Evolutionary conservation across 2,888 invertebrate genomes (phyloP).

Genomic region (Thelaira solivaga): DNA sequence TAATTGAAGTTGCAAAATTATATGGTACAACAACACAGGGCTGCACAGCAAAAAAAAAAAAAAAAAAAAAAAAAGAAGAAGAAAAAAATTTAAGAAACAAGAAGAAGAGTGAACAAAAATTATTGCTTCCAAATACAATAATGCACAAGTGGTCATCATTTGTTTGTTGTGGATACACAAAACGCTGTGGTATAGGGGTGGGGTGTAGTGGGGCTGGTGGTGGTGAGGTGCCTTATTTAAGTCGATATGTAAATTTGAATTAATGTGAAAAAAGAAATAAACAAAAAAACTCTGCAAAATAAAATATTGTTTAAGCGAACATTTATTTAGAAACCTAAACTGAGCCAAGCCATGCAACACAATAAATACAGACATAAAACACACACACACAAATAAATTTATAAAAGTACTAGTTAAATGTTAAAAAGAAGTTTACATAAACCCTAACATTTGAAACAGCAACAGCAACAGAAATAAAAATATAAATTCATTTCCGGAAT

Average conservation of each 20-base stretch:
- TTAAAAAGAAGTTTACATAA: constrained; percentile 15
- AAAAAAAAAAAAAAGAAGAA: neutral
- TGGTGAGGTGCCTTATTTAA: constrained; percentile 40
- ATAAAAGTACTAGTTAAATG: neutral
- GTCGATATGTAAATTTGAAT: constrained; percentile 56
- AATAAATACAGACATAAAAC: constrained; percentile 33
- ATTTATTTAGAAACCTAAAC: constrained; percentile 47
- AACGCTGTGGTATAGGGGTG: too few relatives aligned
- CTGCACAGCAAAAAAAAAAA: neutral
- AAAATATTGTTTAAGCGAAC: constrained; percentile 49
- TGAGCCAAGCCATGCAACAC: constrained; percentile 44
- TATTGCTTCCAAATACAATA: constrained; percentile 56
- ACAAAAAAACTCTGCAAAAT: constrained; percentile 10
- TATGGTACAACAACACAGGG: constrained; percentile 45
- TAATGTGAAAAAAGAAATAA: constrained; percentile 12
- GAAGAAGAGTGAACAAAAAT: constrained; percentile 20
- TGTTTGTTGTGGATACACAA: neutral
- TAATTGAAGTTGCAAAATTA: constrained; percentile 60
- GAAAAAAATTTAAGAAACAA: too few relatives aligned
- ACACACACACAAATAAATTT: neutral
- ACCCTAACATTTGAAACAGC: constrained; percentile 39
- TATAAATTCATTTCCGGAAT: constrained; percentile 59
- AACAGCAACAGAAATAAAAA: constrained; percentile 32
- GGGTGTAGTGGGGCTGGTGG: too few relatives aligned
- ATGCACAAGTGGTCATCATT: constrained; percentile 51